phyloP scores from a whole-genome alignment of 2,888 invertebrate species.

The Protonemura montana region DNA sequence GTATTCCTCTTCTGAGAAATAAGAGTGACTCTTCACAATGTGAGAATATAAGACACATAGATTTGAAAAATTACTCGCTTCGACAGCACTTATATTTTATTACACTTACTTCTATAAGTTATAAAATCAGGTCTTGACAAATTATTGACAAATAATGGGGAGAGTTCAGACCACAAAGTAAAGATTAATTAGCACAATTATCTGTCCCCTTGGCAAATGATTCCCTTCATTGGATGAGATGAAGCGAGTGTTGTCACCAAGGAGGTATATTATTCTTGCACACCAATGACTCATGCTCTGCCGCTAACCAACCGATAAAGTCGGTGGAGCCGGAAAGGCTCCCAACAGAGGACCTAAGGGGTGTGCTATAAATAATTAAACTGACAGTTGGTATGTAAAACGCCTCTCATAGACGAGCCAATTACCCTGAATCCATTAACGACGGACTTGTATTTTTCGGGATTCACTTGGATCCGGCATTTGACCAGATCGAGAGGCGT shows the following conservation, averaged over 20 bases:
- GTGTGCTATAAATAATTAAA: constrained; percentile 44
- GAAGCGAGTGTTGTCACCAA: constrained; percentile 1
- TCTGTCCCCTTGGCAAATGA: constrained; percentile 25
- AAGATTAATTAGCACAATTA: no score
- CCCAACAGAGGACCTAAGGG: constrained; percentile 51
- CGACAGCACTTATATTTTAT: no score
- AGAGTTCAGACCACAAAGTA: no score
- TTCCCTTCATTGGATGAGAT: constrained; percentile 15
- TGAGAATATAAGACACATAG: no score
- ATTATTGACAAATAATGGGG: no score
- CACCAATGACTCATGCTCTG: constrained; percentile 51
- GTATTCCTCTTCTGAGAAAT: no score
- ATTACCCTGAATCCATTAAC: constrained; percentile 77
- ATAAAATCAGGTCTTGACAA: no score
- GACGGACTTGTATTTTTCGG: constrained; percentile 91
- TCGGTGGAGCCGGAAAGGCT: constrained; percentile 47
- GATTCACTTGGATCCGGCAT: constrained; percentile 92
- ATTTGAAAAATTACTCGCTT: neutral
- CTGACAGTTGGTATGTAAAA: neutral
- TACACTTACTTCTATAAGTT: neutral
- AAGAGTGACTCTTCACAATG: no score
- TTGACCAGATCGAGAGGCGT: constrained; percentile 96
- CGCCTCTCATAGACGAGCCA: no score
- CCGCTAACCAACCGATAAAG: constrained; percentile 50
- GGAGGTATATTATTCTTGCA: constrained; percentile 47